Evolutionary conservation across 2,797 vertebrate species (phyloP).

Genomic region (Thripadectes ignobilis): DNA sequence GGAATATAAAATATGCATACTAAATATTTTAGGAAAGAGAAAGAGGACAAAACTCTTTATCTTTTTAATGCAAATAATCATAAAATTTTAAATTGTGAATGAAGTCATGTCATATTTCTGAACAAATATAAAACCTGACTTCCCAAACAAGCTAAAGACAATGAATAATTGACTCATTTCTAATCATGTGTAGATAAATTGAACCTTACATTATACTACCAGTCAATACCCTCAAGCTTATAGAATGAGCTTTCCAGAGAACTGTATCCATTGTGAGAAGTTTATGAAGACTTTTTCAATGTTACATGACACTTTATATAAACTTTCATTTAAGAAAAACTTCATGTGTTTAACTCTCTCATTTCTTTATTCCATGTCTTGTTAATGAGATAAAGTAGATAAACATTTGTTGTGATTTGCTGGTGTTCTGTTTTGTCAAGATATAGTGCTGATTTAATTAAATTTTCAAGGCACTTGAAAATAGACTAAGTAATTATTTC

Average conservation of each 20-base stretch:
- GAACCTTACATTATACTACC: neutral
- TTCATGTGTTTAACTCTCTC: neutral
- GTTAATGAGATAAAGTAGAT: neutral
- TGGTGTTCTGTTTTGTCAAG: neutral
- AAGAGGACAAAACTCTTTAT: neutral
- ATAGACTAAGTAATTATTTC: neutral
- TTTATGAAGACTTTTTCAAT: neutral
- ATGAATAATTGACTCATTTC: neutral
- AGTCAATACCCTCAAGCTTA: neutral
- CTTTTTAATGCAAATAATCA: neutral
- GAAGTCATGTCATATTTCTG: neutral
- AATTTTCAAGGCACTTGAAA: neutral
- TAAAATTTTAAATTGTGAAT: neutral
- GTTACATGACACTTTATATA: neutral
- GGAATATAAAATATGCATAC: neutral
- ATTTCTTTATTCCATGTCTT: neutral
- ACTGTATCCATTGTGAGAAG: neutral
- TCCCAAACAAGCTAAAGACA: neutral
- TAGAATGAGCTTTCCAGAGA: neutral
- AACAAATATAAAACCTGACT: neutral
- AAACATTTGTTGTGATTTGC: neutral
- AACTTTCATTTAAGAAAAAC: neutral
- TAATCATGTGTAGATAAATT: neutral
- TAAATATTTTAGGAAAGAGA: neutral
- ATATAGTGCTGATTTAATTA: neutral